Conservation (phyloP, 2,797 vertebrate genomes). For the Girardinus metallicus region DNA sequence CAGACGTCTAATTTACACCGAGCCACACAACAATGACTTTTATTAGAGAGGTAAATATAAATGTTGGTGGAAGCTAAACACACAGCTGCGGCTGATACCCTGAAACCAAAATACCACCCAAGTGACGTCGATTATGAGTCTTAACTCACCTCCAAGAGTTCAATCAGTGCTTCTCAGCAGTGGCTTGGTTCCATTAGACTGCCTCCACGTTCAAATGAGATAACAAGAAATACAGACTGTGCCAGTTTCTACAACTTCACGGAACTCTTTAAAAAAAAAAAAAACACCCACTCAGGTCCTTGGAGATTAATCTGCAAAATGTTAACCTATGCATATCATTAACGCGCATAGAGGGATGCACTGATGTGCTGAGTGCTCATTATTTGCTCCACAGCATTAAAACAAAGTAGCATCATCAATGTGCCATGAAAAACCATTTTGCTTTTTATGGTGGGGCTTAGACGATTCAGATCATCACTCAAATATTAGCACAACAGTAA, state of each 20-base stretch:
- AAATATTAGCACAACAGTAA: neutral
- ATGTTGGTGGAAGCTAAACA: conserved; percentile 37
- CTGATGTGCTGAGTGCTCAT: conserved; percentile 27
- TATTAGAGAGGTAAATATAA: conserved; percentile 74
- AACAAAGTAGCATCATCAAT: conserved; percentile 17
- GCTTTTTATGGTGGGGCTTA: neutral
- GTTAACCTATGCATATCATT: conserved; percentile 17
- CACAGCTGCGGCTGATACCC: conserved; percentile 39
- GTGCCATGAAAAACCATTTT: neutral
- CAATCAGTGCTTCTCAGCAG: conserved; percentile 64
- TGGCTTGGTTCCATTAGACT: conserved; percentile 37
- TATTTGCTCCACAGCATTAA: conserved; percentile 22
- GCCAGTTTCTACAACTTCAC: conserved; percentile 46
- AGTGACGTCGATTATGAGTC: conserved; percentile 28
- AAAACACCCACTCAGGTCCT: conserved; percentile 15
- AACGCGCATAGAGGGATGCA: conserved; percentile 8
- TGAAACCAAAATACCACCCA: conserved; percentile 14
- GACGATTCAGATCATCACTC: neutral
- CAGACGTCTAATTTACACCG: conserved; percentile 63
- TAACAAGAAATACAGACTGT: conserved; percentile 36
- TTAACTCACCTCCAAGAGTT: conserved; percentile 47
- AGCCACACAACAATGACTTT: conserved; percentile 58
- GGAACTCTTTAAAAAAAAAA: conserved; percentile 21
- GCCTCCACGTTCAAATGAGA: conserved; percentile 54
- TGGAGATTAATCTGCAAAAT: conserved; percentile 30